Evolutionary conservation across 2,113 vertebrate species (phyloP).

Genomic region (Ivindomyrus marchei): DNA sequence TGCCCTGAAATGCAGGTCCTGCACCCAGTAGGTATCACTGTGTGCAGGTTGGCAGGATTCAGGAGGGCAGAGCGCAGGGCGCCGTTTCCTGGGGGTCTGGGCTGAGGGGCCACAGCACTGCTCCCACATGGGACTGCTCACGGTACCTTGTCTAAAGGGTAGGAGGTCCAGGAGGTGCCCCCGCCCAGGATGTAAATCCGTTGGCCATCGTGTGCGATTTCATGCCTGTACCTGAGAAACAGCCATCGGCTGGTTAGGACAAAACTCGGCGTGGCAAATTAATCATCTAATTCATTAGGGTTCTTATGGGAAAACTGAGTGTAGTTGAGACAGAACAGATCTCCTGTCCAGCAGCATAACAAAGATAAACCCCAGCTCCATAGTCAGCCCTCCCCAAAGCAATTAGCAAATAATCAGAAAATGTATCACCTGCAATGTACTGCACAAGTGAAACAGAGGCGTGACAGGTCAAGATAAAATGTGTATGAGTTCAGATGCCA

Average conservation of each 20-base stretch:
- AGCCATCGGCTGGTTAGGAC: neutral
- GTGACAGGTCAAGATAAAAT: neutral
- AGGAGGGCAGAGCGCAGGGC: neutral
- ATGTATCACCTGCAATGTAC: neutral
- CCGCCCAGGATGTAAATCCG: conserved; percentile 94
- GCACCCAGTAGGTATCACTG: neutral
- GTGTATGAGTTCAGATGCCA: neutral
- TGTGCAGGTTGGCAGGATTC: neutral
- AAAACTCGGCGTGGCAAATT: neutral
- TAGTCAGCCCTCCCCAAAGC: neutral
- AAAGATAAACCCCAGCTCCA: neutral
- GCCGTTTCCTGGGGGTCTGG: neutral
- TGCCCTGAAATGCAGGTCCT: neutral
- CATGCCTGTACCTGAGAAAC: conserved; percentile 82
- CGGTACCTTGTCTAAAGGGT: conserved; percentile 89
- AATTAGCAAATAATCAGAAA: neutral
- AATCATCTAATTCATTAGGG: neutral
- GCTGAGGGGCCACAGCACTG: neutral
- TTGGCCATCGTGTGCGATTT: conserved; percentile 91
- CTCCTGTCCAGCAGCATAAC: neutral
- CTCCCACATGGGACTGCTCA: neutral
- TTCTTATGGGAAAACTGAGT: neutral
- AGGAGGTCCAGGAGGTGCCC: conserved; percentile 95
- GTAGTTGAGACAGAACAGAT: neutral
- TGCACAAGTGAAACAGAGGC: neutral